A percentile compares a stretch with the other conserved stretches of the same genome.
phyloP scores from a whole-genome alignment of 2,888 invertebrate species.

The Ophraella communa region DNA sequence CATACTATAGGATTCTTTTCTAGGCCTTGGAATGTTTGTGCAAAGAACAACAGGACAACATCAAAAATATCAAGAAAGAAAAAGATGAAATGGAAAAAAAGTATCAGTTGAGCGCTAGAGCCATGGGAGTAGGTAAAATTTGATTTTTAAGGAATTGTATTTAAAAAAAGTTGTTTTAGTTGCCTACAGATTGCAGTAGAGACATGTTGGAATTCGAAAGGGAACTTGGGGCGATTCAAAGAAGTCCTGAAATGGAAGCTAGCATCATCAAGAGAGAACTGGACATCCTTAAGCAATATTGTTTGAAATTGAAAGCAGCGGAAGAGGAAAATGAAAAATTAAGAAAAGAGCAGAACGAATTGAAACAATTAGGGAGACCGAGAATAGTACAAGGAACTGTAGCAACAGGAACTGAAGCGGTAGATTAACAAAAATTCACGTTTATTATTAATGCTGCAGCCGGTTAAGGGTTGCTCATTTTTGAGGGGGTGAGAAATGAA shows the following conservation, averaged over 20 bases:
- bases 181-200: slow-evolving; percentile 30
- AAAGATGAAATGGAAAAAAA: slow-evolving; percentile 43
- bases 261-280: slow-evolving; percentile 50
- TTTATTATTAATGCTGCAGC: too few species aligned
- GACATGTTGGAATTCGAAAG: slow-evolving; percentile 48
- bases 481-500: not conserved
- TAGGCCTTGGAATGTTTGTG: slow-evolving; percentile 48
- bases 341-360: slow-evolving; percentile 38
- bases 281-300: slow-evolving; percentile 48
- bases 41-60: slow-evolving; percentile 46
- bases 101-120: not conserved
- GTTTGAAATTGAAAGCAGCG: slow-evolving; percentile 48
- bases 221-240: slow-evolving; percentile 46
- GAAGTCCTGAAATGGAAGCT: slow-evolving; percentile 49
- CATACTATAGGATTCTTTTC: slow-evolving; percentile 9
- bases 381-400: not conserved
- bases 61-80: slow-evolving; percentile 48
- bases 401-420: not conserved
- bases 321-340: slow-evolving; percentile 50
- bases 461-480: too few species aligned
- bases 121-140: not conserved
- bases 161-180: not conserved
- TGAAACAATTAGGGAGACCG: slow-evolving; percentile 22
- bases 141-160: not conserved
- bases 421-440: too few species aligned